Evolutionary conservation across 2,797 vertebrate species (phyloP).

Genomic region (Enteromius afrohamiltoni): DNA sequence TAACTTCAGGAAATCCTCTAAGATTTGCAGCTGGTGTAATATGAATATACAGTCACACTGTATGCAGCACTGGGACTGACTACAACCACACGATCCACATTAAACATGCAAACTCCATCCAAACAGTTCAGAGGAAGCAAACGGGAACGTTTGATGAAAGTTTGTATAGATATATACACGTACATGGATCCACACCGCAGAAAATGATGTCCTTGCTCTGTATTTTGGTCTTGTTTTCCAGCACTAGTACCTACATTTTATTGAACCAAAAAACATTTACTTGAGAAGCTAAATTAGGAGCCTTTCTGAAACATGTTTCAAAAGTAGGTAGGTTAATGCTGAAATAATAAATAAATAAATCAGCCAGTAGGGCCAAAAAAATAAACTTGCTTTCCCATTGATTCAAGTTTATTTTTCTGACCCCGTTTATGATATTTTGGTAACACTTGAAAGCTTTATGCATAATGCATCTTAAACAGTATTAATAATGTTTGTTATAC

Average conservation of each 20-base stretch:
- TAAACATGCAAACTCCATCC: conserved; percentile 39
- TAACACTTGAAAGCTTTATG: background rate
- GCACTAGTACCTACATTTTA: background rate
- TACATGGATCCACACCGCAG: background rate
- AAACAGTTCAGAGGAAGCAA: conserved; percentile 8
- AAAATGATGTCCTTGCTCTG: background rate
- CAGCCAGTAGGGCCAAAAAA: background rate
- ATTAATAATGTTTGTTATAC: background rate
- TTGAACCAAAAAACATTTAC: background rate
- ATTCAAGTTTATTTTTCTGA: background rate
- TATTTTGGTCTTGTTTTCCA: background rate
- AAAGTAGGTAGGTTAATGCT: background rate
- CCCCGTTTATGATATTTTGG: background rate
- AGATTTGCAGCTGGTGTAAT: background rate
- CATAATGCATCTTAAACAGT: background rate
- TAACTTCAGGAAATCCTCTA: background rate
- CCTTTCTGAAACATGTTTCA: background rate
- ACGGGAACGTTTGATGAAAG: conserved; percentile 11
- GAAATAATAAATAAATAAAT: background rate
- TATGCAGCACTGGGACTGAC: conserved; percentile 22
- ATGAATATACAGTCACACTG: conserved; percentile 9
- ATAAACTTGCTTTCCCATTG: background rate
- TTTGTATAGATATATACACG: background rate
- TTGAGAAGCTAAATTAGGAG: background rate
- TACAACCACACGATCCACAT: conserved; percentile 4